Evolutionary conservation across 2,888 invertebrate species (phyloP).

Genomic region (Pimpla rufipes): DNA sequence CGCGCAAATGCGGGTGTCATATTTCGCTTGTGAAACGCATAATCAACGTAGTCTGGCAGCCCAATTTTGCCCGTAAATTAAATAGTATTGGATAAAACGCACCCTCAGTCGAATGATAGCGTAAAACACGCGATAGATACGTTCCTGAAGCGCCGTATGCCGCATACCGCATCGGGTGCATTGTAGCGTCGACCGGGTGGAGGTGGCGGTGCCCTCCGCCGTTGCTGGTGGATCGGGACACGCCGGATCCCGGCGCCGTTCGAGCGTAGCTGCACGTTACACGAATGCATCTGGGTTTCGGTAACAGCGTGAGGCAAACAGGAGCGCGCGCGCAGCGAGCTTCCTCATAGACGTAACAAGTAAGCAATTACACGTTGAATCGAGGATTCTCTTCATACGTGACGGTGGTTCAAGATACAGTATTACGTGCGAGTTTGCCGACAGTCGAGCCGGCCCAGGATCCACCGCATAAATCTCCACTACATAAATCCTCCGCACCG

Average conservation of each 20-base stretch:
- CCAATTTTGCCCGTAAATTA: too few relatives aligned
- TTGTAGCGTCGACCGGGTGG: slow-evolving; percentile 34
- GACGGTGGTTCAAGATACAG: slow-evolving; percentile 34
- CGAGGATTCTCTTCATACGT: slow-evolving; percentile 56
- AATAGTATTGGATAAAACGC: neutral
- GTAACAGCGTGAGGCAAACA: slow-evolving; percentile 50
- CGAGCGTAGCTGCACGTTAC: slow-evolving; percentile 23
- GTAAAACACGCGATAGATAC: slow-evolving; percentile 28
- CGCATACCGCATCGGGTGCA: slow-evolving; percentile 64
- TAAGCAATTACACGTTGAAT: slow-evolving; percentile 67
- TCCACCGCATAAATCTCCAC: neutral
- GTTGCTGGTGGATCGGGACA: slow-evolving; percentile 17
- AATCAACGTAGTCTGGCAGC: too few relatives aligned
- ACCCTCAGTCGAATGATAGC: neutral
- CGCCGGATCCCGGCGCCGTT: slow-evolving; percentile 6
- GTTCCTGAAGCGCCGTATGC: slow-evolving; percentile 54
- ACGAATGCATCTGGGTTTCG: slow-evolving; percentile 60
- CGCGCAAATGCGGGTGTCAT: too few relatives aligned
- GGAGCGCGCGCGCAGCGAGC: slow-evolving; percentile 5
- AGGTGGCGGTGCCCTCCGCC: neutral
- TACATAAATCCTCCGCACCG: slow-evolving; percentile 3
- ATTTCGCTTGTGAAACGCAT: too few relatives aligned
- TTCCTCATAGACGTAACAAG: slow-evolving; percentile 57
- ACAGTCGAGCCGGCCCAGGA: slow-evolving; percentile 4
- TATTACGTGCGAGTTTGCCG: slow-evolving; percentile 21